These are phyloP conservation scores for Eristalis arbustorum DNA, from an alignment of 2,888 invertebrate genomes.

Conservation along the genomic window DNA sequence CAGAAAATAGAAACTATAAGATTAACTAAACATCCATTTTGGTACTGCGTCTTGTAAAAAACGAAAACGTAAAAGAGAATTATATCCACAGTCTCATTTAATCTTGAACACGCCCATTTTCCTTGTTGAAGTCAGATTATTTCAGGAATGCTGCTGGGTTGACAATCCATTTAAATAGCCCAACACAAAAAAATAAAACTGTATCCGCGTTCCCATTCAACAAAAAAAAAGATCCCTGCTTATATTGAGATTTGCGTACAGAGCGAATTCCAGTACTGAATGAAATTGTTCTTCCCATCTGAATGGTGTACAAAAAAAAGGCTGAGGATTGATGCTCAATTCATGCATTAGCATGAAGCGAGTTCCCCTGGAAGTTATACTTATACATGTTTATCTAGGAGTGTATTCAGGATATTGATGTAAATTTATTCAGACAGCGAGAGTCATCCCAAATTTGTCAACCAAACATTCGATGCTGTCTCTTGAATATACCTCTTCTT, in stretches of 20 bases:
- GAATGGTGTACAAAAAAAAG: conserved; percentile 56
- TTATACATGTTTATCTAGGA: background rate
- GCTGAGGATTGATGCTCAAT: conserved; percentile 61
- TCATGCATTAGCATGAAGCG: conserved; percentile 44
- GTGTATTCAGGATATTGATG: conserved; percentile 50
- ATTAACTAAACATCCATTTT: conserved; percentile 27
- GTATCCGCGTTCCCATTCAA: conserved; percentile 55
- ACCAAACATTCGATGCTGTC: conserved; percentile 67
- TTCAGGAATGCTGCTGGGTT: conserved; percentile 65
- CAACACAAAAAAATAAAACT: conserved; percentile 44
- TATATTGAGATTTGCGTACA: conserved; percentile 53
- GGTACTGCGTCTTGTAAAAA: conserved; percentile 30
- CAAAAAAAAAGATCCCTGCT: conserved; percentile 21
- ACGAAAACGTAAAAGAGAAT: conserved; percentile 18
- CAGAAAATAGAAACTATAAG: background rate
- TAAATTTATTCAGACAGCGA: conserved; percentile 72
- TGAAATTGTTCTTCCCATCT: conserved; percentile 55
- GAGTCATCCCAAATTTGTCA: conserved; percentile 72
- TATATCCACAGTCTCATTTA: conserved; percentile 36
- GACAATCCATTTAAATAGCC: conserved; percentile 64
- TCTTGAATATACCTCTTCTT: conserved; percentile 35
- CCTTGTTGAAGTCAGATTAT: conserved; percentile 58
- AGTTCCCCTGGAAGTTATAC: conserved; percentile 4
- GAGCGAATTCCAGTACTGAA: conserved; percentile 51
- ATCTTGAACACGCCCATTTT: conserved; percentile 58